Evolutionary conservation across 2,888 invertebrate species (phyloP).

Genomic region (Archips crataeganus): DNA sequence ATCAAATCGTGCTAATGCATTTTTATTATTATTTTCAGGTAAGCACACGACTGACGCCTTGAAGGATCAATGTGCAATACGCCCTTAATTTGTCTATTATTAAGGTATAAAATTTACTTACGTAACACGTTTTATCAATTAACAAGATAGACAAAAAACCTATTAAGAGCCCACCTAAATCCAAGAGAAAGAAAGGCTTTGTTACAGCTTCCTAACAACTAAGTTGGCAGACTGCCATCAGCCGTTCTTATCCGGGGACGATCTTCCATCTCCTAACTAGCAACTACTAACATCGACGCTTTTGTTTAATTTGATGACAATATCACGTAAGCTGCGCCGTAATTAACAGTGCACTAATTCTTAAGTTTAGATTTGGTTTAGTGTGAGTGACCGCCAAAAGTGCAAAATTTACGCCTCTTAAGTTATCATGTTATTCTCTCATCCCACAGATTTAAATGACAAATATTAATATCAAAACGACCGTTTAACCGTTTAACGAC

Average conservation of each 20-base stretch:
- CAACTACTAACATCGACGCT: constrained; percentile 9
- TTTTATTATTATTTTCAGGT: neutral
- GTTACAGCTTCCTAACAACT: constrained; percentile 35
- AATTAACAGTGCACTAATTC: neutral
- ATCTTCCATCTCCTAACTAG: constrained; percentile 3
- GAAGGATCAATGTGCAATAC: neutral
- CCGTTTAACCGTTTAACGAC: too few relatives aligned
- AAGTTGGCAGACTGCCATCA: constrained; percentile 43
- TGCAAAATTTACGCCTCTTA: too few relatives aligned
- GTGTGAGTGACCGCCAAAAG: too few relatives aligned
- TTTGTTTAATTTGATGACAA: neutral
- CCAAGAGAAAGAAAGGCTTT: constrained; percentile 37
- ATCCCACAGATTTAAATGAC: too few relatives aligned
- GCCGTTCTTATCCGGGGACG: neutral
- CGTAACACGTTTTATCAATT: constrained; percentile 25
- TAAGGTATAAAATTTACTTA: neutral
- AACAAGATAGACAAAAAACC: constrained; percentile 29
- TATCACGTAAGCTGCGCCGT: neutral
- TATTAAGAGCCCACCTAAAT: constrained; percentile 30
- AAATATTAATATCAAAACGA: too few relatives aligned
- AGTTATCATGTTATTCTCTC: too few relatives aligned
- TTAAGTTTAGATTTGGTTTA: too few relatives aligned
- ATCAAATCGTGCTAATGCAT: too few relatives aligned
- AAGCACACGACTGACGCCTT: neutral
- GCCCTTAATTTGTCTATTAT: neutral